phyloP scores from a whole-genome alignment of 2,888 invertebrate species.

The Cremastinae sp. region DNA sequence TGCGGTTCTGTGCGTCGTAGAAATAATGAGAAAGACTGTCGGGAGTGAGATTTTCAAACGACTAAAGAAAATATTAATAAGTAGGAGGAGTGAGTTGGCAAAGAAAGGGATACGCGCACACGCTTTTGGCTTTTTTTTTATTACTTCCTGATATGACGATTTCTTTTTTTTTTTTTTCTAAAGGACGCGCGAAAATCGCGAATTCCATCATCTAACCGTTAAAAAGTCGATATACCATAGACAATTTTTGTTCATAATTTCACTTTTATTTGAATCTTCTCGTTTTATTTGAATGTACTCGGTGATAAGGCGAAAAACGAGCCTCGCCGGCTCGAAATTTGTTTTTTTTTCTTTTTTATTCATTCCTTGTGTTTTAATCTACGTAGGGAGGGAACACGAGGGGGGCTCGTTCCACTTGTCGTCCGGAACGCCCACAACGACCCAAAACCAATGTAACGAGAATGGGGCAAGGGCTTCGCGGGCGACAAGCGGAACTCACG shows the following conservation, averaged over 20 bases:
- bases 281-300: constrained; percentile 47
- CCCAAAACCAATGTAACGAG: no score
- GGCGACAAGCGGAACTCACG: no score
- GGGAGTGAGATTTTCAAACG: constrained; percentile 47
- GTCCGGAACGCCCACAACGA: no score
- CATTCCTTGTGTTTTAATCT: constrained; percentile 30
- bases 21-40: constrained; percentile 48
- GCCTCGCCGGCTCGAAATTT: constrained; percentile 39
- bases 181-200: constrained; percentile 40
- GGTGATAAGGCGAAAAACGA: constrained; percentile 60
- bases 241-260: constrained; percentile 24
- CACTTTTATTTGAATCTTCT: constrained; percentile 19
- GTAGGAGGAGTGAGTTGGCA: constrained; percentile 11
- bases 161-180: constrained; percentile 28
- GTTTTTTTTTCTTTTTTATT: constrained; percentile 23
- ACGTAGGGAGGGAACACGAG: no score
- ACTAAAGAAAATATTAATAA: constrained; percentile 18
- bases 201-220: constrained; percentile 39
- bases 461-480: no score
- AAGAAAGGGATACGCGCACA: neutral
- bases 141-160: constrained; percentile 44
- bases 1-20: constrained; percentile 13
- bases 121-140: constrained; percentile 27
- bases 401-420: no score
- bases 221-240: constrained; percentile 42